Conservation (phyloP, 1,140 invertebrate species). For the Rhynchophorus ferrugineus region DNA sequence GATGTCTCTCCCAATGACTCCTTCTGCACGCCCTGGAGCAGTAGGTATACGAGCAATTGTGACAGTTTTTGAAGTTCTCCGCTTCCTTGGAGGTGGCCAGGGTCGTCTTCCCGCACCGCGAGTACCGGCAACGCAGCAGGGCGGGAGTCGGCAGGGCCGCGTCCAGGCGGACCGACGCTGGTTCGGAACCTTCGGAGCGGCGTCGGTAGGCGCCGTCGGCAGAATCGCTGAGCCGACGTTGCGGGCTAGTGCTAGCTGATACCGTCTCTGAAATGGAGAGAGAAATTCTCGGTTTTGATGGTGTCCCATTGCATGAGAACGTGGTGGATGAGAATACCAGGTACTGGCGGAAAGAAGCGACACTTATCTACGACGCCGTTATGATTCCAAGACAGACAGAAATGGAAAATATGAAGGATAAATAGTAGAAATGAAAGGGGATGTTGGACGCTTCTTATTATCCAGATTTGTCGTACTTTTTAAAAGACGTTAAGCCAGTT, state of each 20-base stretch:
- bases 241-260: conserved; percentile 42
- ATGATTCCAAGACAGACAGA: not conserved
- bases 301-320: too few species aligned
- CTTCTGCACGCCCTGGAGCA: conserved; percentile 77
- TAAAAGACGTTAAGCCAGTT: too few species aligned
- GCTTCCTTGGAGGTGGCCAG: conserved; percentile 55
- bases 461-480: too few species aligned
- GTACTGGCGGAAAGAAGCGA: conserved; percentile 2
- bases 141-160: conserved; percentile 33
- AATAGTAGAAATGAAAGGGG: too few species aligned
- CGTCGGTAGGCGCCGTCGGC: conserved; percentile 39
- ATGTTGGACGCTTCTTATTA: too few species aligned
- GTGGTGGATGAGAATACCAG: not conserved
- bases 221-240: conserved; percentile 32
- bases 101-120: conserved; percentile 55
- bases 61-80: conserved; percentile 65
- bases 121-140: conserved; percentile 65
- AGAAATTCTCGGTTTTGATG: too few species aligned
- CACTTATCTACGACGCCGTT: conserved; percentile 1
- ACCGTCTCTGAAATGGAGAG: conserved; percentile 38
- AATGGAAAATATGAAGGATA: not conserved
- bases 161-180: conserved; percentile 22
- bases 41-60: conserved; percentile 86
- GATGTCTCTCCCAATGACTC: conserved; percentile 85
- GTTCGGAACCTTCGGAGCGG: conserved; percentile 48